phyloP scores from a whole-genome alignment of 2,888 invertebrate species.

The Flexamia atlantica region DNA sequence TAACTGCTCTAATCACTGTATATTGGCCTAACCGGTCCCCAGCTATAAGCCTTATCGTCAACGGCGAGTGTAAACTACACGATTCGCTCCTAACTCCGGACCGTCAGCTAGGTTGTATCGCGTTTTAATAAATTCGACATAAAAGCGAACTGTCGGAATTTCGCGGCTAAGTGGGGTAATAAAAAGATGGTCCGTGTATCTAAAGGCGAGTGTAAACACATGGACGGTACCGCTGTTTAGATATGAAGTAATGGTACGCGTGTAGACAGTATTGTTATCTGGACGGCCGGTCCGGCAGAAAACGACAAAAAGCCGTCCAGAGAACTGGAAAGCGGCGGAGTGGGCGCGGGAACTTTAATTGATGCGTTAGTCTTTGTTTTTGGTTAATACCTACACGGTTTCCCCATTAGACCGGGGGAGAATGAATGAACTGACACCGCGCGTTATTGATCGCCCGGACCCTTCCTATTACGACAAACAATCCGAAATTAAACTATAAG shows the following conservation, averaged over 20 bases:
- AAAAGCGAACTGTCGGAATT: constrained; percentile 59
- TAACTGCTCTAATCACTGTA: background rate
- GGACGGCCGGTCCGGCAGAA: background rate
- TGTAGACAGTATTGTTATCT: constrained; percentile 40
- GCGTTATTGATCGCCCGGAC: constrained; percentile 58
- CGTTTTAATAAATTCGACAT: constrained; percentile 59
- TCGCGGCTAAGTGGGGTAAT: constrained; percentile 60
- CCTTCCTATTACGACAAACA: constrained; percentile 54
- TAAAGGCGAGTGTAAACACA: constrained; percentile 59
- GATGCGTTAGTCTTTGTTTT: constrained; percentile 62
- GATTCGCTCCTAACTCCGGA: constrained; percentile 5
- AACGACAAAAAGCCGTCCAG: constrained; percentile 56
- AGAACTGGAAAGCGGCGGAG: constrained; percentile 54
- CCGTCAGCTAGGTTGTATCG: constrained; percentile 14
- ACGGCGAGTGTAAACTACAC: constrained; percentile 14
- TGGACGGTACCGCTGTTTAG: constrained; percentile 57
- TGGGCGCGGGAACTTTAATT: constrained; percentile 61
- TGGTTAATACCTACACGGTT: constrained; percentile 62
- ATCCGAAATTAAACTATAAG: constrained; percentile 62
- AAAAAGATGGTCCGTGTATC: constrained; percentile 60
- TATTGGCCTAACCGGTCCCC: constrained; percentile 16
- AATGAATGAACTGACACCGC: constrained; percentile 60
- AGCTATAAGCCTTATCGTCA: constrained; percentile 10
- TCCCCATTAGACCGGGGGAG: constrained; percentile 60
- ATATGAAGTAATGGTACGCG: constrained; percentile 57